Evolutionary conservation across 2,113 vertebrate species (phyloP), one percentile per base, ranked within the genome.

Genomic region (Numenius arquata): DNA sequence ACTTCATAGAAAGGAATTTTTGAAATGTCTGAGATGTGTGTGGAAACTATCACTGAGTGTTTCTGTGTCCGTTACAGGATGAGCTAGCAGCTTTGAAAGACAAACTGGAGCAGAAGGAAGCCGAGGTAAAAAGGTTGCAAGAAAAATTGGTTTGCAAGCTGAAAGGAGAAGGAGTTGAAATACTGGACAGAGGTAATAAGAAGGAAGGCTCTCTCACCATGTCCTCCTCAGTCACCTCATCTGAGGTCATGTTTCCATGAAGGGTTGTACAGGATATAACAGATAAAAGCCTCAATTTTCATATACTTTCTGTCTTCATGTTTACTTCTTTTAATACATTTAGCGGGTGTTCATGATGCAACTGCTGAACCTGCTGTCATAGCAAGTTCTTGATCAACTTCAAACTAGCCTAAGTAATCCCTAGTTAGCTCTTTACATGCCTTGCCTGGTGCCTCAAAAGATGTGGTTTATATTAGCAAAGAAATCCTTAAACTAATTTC

Each of bases 51-150:
- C 70, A 65, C 67, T 88, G 70, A 93, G 67, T 76, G 62, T 29
- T 56, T 73, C 23, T 93, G 5, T 91, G 22, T 90, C 88, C 93
- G 30, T 90, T 70, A 8, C 97, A 99, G 99, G 99, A 99, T 83
- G 99, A 99, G 78, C 95, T 99, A n/a, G 90, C 95, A 50, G 93
- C 97, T 66, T 96, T 99, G 96, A 99, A 98, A 97, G 99, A 98
- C 88, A 98, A 99, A 86, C 97, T 99, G 84, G 99, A 99, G 94
- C 98, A 98, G 94, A 99, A 98, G 93, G 99, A 99, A 80, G 96
- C 97, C 0, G 99, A 99, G 88, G 98, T 99, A 67, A 98, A 98
- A 94, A 98, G 97, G 50, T 71, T 99, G n/a, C 98, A 99, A 19
- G 99, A 99, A 43, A 99, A 99, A 81, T 72, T 98, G 36, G 96